Conservation (phyloP, 2,888 invertebrate species). For the Patella ulyssiponensis region DNA sequence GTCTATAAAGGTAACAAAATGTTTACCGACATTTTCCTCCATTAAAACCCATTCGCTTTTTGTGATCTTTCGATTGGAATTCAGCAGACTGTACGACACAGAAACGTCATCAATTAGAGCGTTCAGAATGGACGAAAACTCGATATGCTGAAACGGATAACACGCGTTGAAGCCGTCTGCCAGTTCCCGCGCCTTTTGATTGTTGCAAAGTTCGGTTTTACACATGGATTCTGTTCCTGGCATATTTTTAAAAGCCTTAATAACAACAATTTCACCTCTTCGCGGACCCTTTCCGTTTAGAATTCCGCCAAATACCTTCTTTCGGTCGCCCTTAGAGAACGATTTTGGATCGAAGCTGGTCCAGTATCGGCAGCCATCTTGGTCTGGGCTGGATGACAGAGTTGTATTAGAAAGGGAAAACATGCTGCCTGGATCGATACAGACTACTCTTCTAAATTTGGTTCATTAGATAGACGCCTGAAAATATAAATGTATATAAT, state of each 20-base stretch:
- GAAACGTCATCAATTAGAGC: slow-evolving; percentile 42
- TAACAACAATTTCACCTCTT: slow-evolving; percentile 38
- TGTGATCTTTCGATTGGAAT: slow-evolving; percentile 26
- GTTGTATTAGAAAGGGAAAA: slow-evolving; percentile 35
- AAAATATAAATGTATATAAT: too few species aligned
- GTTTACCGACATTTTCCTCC: slow-evolving; percentile 33
- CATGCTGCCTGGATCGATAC: neutral
- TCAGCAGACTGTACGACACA: slow-evolving; percentile 30
- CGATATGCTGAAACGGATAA: slow-evolving; percentile 17
- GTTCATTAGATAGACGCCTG: too few species aligned
- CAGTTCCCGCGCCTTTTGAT: slow-evolving; percentile 30
- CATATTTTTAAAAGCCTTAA: slow-evolving; percentile 39
- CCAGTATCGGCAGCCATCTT: slow-evolving; percentile 32
- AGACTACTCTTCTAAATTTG: too few species aligned
- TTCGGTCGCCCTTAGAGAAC: slow-evolving; percentile 33
- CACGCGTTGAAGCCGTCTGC: slow-evolving; percentile 35
- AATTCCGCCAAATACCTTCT: slow-evolving; percentile 40
- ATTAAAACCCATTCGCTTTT: slow-evolving; percentile 37
- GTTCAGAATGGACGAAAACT: slow-evolving; percentile 31
- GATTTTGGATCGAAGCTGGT: slow-evolving; percentile 40
- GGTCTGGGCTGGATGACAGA: slow-evolving; percentile 38
- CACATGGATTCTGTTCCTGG: slow-evolving; percentile 36
- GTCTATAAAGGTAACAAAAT: slow-evolving; percentile 22
- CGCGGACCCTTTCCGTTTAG: slow-evolving; percentile 40
- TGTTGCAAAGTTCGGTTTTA: slow-evolving; percentile 34